A percentile compares a stretch with the other conserved stretches of the same genome.
Conservation (phyloP, 2,888 invertebrate species). For the Cerastoderma edule region DNA sequence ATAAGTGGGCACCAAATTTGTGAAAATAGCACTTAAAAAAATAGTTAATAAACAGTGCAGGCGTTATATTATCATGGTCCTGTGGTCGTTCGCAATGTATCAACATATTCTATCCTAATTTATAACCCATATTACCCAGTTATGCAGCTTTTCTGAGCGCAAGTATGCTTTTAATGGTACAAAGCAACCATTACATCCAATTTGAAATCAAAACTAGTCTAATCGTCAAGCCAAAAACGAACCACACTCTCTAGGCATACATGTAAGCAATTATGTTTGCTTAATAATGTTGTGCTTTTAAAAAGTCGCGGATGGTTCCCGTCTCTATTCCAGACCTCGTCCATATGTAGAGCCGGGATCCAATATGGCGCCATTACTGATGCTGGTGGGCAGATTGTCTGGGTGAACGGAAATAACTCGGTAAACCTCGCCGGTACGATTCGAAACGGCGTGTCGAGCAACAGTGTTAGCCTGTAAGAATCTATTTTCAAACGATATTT, state of each 20-base stretch:
- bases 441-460: slow-evolving; percentile 13
- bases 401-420: slow-evolving; percentile 23
- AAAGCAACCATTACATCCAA: not conserved
- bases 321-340: slow-evolving; percentile 29
- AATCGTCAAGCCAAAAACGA: not conserved
- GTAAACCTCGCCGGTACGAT: not conserved
- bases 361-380: slow-evolving; percentile 29
- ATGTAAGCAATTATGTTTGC: not conserved
- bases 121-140: too few relatives aligned
- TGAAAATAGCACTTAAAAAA: too few relatives aligned
- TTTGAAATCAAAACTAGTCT: not conserved
- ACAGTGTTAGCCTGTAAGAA: too few relatives aligned
- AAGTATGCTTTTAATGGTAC: not conserved
- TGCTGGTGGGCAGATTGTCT: slow-evolving; percentile 40
- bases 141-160: not conserved
- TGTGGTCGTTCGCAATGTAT: too few relatives aligned
- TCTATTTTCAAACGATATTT: too few relatives aligned
- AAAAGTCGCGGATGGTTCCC: too few relatives aligned
- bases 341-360: slow-evolving; percentile 41
- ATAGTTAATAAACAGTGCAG: too few relatives aligned
- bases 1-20: too few relatives aligned
- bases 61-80: too few relatives aligned
- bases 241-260: not conserved
- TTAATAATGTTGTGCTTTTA: not conserved
- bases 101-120: too few relatives aligned